Percentiles rank a stretch among this genome's conserved stretches.
Evolutionary conservation across 2,797 vertebrate genomes (phyloP).

Genomic region (Cossypha dichroa): DNA sequence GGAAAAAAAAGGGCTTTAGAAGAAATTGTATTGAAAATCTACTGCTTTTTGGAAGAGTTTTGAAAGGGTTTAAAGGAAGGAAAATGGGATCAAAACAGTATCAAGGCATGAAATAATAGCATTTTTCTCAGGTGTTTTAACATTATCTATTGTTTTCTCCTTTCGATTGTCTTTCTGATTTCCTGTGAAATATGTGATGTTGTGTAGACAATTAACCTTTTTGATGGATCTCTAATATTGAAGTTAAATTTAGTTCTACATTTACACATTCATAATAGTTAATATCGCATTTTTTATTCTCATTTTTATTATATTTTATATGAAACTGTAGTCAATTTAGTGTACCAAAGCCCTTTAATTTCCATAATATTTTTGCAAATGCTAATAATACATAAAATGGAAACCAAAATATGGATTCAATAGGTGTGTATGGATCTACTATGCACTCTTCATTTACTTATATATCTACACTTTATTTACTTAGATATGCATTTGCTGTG

Average conservation of each 20-base stretch:
- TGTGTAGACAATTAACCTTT: not conserved
- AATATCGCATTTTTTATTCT: not conserved
- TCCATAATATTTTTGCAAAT: not conserved
- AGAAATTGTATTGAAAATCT: not conserved
- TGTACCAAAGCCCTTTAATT: not conserved
- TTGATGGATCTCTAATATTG: not conserved
- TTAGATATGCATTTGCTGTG: not conserved
- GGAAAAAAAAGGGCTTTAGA: not conserved
- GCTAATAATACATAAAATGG: not conserved
- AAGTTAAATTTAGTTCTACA: not conserved
- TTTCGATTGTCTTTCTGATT: not conserved
- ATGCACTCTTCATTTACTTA: not conserved
- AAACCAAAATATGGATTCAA: not conserved
- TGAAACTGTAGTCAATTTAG: not conserved
- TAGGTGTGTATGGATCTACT: not conserved
- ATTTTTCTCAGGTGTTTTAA: not conserved
- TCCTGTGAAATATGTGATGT: not conserved
- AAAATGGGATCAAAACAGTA: not conserved
- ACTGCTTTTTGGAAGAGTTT: not conserved
- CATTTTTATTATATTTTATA: not conserved
- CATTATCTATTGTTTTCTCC: not conserved
- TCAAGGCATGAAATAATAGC: not conserved
- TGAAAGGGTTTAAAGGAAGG: not conserved
- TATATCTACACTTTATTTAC: not conserved
- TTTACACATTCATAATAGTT: not conserved